A percentile compares a stretch with the other conserved stretches of the same genome.
These are phyloP conservation scores for Acromyrmex echinatior DNA, from an alignment of 1,140 invertebrate species.

Conservation along the genomic window DNA sequence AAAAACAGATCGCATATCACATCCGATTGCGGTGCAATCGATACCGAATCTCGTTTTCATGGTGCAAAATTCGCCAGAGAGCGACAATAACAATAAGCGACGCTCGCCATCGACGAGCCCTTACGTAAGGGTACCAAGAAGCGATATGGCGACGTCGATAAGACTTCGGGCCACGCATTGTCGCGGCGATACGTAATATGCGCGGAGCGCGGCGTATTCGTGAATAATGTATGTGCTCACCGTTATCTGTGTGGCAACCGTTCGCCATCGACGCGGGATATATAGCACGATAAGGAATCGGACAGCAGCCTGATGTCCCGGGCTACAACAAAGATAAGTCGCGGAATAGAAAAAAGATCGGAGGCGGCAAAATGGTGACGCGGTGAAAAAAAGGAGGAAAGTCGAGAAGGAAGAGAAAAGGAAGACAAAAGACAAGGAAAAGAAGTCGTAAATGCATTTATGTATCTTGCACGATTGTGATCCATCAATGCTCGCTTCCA, in stretches of 20 bases:
- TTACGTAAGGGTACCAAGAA: constrained; percentile 82
- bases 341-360: constrained; percentile 58
- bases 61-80: background rate
- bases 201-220: constrained; percentile 73
- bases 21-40: background rate
- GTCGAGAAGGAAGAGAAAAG: constrained; percentile 36
- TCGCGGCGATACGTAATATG: constrained; percentile 75
- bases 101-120: constrained; percentile 42
- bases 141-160: constrained; percentile 77
- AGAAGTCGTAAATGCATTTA: constrained; percentile 81
- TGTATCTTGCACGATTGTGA: constrained; percentile 79
- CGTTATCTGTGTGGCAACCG: constrained; percentile 75
- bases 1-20: background rate
- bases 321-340: constrained; percentile 41
- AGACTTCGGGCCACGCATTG: constrained; percentile 64
- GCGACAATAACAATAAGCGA: constrained; percentile 40
- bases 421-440: background rate
- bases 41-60: constrained; percentile 31
- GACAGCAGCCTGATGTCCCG: constrained; percentile 62
- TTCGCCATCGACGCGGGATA: constrained; percentile 72
- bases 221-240: constrained; percentile 82
- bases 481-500: constrained; percentile 29
- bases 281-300: constrained; percentile 72
- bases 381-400: constrained; percentile 15
- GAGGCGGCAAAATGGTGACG: constrained; percentile 15